Evolutionary conservation across 2,888 invertebrate genomes (phyloP).

Genomic region (Rhyacophila evoluta): DNA sequence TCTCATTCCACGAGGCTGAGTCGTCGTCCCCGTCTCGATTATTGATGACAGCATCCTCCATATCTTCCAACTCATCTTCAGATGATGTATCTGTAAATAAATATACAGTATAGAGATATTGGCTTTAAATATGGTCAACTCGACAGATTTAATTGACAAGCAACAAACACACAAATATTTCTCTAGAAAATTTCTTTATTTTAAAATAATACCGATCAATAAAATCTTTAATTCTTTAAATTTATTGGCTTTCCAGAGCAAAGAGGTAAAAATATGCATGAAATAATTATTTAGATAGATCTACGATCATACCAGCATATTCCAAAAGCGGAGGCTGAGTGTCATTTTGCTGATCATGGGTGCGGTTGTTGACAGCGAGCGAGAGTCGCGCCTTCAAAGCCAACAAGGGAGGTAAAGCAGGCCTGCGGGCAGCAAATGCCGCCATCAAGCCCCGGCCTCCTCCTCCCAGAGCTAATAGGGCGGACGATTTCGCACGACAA

Average conservation of each 20-base stretch:
- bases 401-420: conserved; percentile 64
- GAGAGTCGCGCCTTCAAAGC: conserved; percentile 63
- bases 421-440: conserved; percentile 62
- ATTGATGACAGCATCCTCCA: conserved; percentile 60
- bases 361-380: not conserved
- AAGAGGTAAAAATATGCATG: too few species aligned
- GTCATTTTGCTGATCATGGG: not conserved
- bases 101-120: not conserved
- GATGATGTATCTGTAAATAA: conserved; percentile 62
- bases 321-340: conserved; percentile 59
- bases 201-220: too few species aligned
- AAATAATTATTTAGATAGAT: not conserved
- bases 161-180: too few species aligned
- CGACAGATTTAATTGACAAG: too few species aligned
- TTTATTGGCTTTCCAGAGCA: too few species aligned
- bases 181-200: too few species aligned
- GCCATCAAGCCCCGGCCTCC: conserved; percentile 60
- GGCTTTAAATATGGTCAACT: too few species aligned
- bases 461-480: conserved; percentile 60
- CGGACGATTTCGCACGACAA: conserved; percentile 61
- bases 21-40: conserved; percentile 60
- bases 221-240: too few species aligned
- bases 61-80: conserved; percentile 62
- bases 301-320: conserved; percentile 60
- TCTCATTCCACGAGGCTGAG: conserved; percentile 53